Percentiles rank a stretch among this genome's conserved stretches.
These are phyloP conservation scores for Actinopyga echinites DNA, from an alignment of 53 echinoderm and acorn worm genomes.

Conservation along the genomic window DNA sequence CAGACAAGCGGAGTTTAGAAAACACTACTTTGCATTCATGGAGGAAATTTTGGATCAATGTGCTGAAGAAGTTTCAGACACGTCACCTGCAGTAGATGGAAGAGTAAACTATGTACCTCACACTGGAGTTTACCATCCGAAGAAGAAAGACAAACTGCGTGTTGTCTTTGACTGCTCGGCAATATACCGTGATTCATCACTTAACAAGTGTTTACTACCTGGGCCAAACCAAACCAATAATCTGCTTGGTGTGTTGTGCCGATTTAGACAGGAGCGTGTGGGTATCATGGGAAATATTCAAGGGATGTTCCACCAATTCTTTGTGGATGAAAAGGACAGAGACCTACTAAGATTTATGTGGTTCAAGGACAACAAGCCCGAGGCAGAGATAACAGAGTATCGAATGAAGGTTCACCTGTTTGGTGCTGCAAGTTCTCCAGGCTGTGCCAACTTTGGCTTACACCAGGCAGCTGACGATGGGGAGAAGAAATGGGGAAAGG, in stretches of 20 bases:
- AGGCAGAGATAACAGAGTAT: constrained; percentile 4
- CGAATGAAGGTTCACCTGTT: too few species aligned
- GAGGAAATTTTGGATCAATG: constrained; percentile 29
- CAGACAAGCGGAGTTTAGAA: not conserved
- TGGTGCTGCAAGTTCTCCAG: constrained; percentile 60
- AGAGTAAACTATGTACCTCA: not conserved
- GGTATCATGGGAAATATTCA: constrained; percentile 58
- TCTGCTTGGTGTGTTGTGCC: too few species aligned
- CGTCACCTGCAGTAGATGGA: too few species aligned
- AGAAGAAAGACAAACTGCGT: too few species aligned
- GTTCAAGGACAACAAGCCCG: constrained; percentile 59
- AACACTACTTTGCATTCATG: constrained; percentile 39
- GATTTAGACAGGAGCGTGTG: constrained; percentile 47
- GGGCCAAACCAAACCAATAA: too few species aligned
- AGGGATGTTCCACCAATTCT: constrained; percentile 68
- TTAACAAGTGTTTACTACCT: too few species aligned
- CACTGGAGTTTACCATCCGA: too few species aligned
- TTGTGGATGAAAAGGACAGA: constrained; percentile 51
- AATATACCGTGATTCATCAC: too few species aligned
- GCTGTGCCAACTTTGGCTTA: constrained; percentile 65
- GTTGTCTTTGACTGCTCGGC: too few species aligned
- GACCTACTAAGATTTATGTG: constrained; percentile 61
- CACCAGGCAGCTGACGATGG: constrained; percentile 53
- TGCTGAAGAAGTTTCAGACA: constrained; percentile 29
- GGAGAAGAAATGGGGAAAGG: constrained; percentile 51